Evolutionary conservation across 2,797 vertebrate genomes (phyloP).

Genomic region (Sphenopsis melanotis): DNA sequence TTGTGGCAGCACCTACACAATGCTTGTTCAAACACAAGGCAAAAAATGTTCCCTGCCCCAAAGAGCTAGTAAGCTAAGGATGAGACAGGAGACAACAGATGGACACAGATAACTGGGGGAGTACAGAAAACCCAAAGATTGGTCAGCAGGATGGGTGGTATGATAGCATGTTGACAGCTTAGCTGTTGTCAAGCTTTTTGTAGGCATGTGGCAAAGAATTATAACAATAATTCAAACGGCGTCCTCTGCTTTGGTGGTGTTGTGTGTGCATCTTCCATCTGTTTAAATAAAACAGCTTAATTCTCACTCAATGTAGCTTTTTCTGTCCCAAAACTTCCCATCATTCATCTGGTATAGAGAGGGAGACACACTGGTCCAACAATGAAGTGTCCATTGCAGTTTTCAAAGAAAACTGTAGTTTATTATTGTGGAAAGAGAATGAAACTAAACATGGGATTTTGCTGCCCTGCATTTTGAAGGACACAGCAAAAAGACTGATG

Average conservation of each 20-base stretch:
- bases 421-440: neutral
- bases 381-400: neutral
- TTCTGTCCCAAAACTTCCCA: neutral
- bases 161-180: constrained; percentile 48
- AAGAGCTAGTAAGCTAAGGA: neutral
- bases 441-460: neutral
- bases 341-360: neutral
- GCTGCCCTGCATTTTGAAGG: neutral
- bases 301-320: neutral
- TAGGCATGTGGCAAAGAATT: constrained; percentile 49
- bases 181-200: constrained; percentile 50
- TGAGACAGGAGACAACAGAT: constrained; percentile 54
- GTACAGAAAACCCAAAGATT: constrained; percentile 34
- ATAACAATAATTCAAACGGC: constrained; percentile 19
- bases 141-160: constrained; percentile 47
- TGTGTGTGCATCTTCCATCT: constrained; percentile 34
- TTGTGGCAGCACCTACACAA: constrained; percentile 31
- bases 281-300: constrained; percentile 39
- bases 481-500: neutral
- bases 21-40: neutral
- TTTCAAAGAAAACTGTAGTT: neutral
- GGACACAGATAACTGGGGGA: constrained; percentile 53
- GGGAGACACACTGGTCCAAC: neutral
- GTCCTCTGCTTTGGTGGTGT: neutral
- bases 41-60: constrained; percentile 34